Evolutionary conservation across 2,113 vertebrate genomes (phyloP).

Genomic region (Osmerus eperlanus): DNA sequence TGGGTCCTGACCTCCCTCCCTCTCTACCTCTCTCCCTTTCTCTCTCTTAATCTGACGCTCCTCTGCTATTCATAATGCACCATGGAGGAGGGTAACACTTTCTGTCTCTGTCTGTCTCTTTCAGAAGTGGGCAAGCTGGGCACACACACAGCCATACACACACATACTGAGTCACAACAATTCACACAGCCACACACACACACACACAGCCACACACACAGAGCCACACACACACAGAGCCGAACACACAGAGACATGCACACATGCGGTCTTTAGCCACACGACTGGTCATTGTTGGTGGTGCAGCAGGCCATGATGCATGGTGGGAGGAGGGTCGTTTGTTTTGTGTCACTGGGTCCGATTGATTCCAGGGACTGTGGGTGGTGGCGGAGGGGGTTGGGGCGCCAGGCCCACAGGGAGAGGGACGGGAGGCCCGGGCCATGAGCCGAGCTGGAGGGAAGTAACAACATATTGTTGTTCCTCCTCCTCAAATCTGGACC

Average conservation of each 20-base stretch:
- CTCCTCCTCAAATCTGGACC: constrained; percentile 57
- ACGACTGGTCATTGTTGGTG: constrained; percentile 59
- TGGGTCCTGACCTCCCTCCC: neutral
- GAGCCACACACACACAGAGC: neutral
- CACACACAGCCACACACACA: neutral
- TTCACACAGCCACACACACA: constrained; percentile 1
- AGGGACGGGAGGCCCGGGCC: constrained; percentile 61
- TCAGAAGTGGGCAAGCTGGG: too few species aligned
- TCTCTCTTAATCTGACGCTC: neutral
- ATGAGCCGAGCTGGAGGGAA: constrained; percentile 69
- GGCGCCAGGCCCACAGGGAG: constrained; percentile 75
- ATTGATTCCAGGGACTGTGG: constrained; percentile 70
- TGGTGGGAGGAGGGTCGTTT: constrained; percentile 70
- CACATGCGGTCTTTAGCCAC: constrained; percentile 35
- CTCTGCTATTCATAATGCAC: neutral
- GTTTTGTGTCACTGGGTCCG: constrained; percentile 66
- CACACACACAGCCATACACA: neutral
- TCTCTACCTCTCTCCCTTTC: neutral
- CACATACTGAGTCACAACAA: neutral
- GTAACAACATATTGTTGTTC: constrained; percentile 75
- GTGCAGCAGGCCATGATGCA: constrained; percentile 63
- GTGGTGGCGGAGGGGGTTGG: constrained; percentile 19
- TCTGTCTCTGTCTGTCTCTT: constrained; percentile 7
- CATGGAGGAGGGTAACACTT: neutral
- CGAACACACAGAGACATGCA: neutral